Base-by-base conservation (phyloP, 2,797 vertebrate species). In the Novumbra hubbsi region DNA sequence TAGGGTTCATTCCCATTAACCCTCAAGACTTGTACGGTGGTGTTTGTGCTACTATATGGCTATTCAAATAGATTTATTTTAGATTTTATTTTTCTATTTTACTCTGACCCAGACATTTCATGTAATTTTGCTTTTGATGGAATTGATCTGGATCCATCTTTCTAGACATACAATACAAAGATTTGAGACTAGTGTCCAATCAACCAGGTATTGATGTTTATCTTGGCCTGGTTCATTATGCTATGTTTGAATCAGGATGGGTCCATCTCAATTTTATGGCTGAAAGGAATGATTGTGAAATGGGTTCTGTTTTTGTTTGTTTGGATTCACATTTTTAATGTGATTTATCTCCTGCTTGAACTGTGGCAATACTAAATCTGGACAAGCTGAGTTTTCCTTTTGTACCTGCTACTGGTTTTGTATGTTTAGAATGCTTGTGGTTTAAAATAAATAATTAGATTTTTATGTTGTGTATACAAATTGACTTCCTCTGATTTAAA, bases 391-490 rank as follows among this genome's bases (percentile, higher is more conserved):
- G 17, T 57, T 71, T 21, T 73, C 71, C 69, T 80, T 80, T 77
- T 76, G 71, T 76, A 73, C 76, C 71, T 45, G 70, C 16, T 17
- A 38, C 48, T 55, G 68, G n/a, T 70, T 72, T 78, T 78, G 67
- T 74, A 73, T 80, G 73, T 77, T 63, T 78, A 77, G 79, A 19
- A 52, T 81, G 70, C 78, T 66, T 82, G 78, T 80, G 75, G 77
- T 81, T 79, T 81, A 63, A 83, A 82, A 82, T 82, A 75, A 78
- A 80, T 38, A 57, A 38, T 69, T 63, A 64, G 65, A 66, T 77
- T 83, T 83, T 79, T 85, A 81, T 72, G 66, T 81, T 72, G 76
- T 78, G 67, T 6, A 64, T 65, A 17, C 30, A 30, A 15, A 64
- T 64, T 17, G 28, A 32, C 30, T 64, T 34, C 2, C 6, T 28